These are phyloP conservation scores for Sialia sialis DNA, from an alignment of 2,113 vertebrate genomes.

Conservation along the genomic window DNA sequence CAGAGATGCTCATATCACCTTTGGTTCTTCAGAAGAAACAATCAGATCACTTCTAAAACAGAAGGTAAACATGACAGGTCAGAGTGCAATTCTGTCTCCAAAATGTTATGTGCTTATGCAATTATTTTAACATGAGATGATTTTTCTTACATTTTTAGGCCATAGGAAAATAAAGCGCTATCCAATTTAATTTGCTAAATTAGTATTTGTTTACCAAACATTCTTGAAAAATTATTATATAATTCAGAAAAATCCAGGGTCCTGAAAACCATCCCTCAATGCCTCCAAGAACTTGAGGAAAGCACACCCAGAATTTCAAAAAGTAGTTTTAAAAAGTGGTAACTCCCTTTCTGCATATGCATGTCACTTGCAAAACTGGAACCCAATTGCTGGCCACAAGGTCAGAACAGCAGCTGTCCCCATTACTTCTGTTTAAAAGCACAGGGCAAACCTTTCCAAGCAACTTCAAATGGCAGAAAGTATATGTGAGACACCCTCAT, in stretches of 20 bases:
- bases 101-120: not conserved
- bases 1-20: constrained; percentile 64
- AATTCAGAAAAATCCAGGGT: not conserved
- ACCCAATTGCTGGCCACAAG: not conserved
- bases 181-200: not conserved
- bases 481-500: not conserved
- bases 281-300: not conserved
- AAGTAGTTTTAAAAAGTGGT: not conserved
- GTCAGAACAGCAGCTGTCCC: not conserved
- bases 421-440: not conserved
- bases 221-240: not conserved
- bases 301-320: not conserved
- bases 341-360: not conserved
- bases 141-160: not conserved
- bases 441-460: not conserved
- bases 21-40: constrained; percentile 70
- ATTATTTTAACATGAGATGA: not conserved
- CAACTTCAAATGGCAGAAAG: not conserved
- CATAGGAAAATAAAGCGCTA: not conserved
- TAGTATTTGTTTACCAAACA: not conserved
- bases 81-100: not conserved
- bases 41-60: constrained; percentile 86
- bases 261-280: not conserved
- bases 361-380: not conserved
- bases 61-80: constrained; percentile 55